Conservation (phyloP, 2,888 invertebrate genomes). For the Drosophila subquinaria region DNA sequence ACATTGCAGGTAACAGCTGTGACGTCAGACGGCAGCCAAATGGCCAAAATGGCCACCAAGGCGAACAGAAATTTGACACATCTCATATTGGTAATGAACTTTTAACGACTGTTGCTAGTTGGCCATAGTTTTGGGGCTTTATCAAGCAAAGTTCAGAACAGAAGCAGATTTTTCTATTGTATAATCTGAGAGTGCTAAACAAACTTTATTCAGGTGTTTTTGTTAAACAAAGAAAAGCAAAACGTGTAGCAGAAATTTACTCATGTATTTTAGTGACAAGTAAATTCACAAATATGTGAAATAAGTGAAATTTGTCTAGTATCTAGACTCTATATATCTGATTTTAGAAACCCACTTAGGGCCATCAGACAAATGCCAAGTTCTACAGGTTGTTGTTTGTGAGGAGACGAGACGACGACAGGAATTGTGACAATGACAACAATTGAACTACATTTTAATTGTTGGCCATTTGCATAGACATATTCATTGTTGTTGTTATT, state of each 20-base stretch:
- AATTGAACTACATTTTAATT: slow-evolving; percentile 77
- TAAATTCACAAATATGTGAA: slow-evolving; percentile 5
- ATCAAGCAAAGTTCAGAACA: slow-evolving; percentile 9
- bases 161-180: slow-evolving; percentile 26
- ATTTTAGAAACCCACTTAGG: slow-evolving; percentile 9
- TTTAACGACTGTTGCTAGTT: slow-evolving; percentile 14
- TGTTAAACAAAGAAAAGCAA: background rate
- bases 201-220: slow-evolving; percentile 45
- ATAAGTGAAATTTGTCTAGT: background rate
- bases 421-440: slow-evolving; percentile 59
- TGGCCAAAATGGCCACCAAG: slow-evolving; percentile 18
- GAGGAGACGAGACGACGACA: slow-evolving; percentile 46
- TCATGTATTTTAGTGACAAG: background rate
- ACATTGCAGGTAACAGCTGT: slow-evolving; percentile 42
- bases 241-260: background rate
- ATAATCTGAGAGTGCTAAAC: background rate
- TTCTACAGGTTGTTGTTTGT: slow-evolving; percentile 47
- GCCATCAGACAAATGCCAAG: slow-evolving; percentile 14
- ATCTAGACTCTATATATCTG: background rate
- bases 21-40: slow-evolving; percentile 19
- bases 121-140: slow-evolving; percentile 4
- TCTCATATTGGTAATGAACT: slow-evolving; percentile 30
- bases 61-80: slow-evolving; percentile 22
- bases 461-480: slow-evolving; percentile 68
- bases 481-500: slow-evolving; percentile 12